phyloP scores from a whole-genome alignment of 2,797 vertebrate genomes.

The Adelosebastes latens region DNA sequence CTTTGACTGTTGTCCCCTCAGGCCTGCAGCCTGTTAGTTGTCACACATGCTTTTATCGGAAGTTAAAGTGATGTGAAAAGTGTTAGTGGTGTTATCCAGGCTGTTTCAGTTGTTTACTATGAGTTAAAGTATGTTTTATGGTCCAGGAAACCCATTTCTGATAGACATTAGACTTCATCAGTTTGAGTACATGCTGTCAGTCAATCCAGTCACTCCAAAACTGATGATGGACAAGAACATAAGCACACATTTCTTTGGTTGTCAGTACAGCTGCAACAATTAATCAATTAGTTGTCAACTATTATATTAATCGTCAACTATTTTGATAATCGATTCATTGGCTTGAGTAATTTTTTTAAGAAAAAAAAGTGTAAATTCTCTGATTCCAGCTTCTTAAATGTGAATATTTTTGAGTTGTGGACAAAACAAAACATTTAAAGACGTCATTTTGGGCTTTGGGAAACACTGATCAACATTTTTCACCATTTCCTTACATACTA shows the following conservation, averaged over 20 bases:
- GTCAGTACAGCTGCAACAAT: neutral
- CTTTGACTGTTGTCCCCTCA: neutral
- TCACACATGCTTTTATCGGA: neutral
- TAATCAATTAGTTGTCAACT: too few species aligned
- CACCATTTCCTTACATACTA: too few species aligned
- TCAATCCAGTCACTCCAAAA: neutral
- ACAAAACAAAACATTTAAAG: too few species aligned
- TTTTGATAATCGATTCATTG: too few species aligned
- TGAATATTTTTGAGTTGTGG: too few species aligned
- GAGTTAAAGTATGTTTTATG: neutral
- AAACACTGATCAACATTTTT: too few species aligned
- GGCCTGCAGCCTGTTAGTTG: neutral
- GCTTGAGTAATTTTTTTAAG: too few species aligned
- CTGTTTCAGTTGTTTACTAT: neutral
- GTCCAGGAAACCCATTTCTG: neutral
- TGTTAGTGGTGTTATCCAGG: neutral
- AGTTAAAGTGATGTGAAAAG: neutral
- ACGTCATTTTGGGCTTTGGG: too few species aligned
- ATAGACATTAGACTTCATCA: neutral
- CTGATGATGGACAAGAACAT: neutral
- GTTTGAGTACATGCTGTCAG: neutral
- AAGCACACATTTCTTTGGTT: neutral
- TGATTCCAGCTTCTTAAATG: too few species aligned
- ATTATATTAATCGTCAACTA: too few species aligned
- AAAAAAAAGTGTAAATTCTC: too few species aligned